A percentile compares a stretch with the other conserved stretches of the same genome.
Evolutionary conservation across 2,113 vertebrate species (phyloP).

Genomic region (Elaphurus davidianus): DNA sequence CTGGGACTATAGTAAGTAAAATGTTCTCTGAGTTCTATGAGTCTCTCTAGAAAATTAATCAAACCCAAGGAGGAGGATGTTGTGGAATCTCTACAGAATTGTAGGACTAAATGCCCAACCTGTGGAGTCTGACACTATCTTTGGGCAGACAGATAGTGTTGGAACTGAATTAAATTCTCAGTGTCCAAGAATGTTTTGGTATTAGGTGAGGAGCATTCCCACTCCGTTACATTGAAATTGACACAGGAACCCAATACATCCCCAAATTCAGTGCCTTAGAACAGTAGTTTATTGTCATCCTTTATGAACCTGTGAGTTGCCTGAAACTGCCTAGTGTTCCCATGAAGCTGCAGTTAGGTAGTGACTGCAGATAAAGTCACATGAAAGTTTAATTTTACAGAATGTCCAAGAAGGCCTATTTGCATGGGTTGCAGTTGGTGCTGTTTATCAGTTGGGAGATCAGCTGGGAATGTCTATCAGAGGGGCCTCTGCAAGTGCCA

Average conservation of each 20-base stretch:
- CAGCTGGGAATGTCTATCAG: neutral
- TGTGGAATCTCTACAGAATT: neutral
- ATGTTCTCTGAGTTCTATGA: neutral
- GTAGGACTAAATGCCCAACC: neutral
- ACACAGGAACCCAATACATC: neutral
- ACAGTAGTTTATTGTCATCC: neutral
- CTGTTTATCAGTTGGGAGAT: neutral
- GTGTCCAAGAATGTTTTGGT: neutral
- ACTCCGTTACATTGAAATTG: neutral
- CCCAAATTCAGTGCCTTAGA: neutral
- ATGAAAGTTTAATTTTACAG: neutral
- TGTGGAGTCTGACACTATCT: neutral
- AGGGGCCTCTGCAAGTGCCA: neutral
- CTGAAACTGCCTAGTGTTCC: neutral
- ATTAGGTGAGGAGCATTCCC: neutral
- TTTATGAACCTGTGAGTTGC: neutral
- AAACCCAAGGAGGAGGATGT: neutral
- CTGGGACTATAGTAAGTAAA: neutral
- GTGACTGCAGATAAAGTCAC: neutral
- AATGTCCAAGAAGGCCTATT: neutral
- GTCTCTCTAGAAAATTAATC: neutral
- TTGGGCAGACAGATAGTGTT: neutral
- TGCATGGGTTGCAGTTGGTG: neutral
- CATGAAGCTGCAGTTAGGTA: neutral
- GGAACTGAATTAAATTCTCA: neutral